Conservation (phyloP, 53 echinoderm and acorn worm genomes). For the Paracentrotus lividus region DNA sequence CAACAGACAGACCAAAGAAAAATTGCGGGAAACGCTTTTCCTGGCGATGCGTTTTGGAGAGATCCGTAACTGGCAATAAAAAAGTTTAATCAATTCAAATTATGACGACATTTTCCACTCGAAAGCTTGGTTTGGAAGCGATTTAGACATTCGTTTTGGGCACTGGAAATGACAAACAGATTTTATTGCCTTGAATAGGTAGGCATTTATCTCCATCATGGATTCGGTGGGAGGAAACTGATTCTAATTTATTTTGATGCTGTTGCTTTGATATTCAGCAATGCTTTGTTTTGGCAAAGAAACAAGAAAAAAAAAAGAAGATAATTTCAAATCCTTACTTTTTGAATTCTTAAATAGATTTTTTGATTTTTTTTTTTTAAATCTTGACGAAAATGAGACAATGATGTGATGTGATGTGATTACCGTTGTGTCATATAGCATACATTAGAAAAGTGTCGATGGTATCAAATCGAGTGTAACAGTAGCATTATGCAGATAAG, state of each 20-base stretch:
- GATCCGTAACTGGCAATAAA: neutral
- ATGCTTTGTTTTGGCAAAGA: neutral
- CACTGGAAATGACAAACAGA: constrained; percentile 27
- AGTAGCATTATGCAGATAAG: no score
- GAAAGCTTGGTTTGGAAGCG: neutral
- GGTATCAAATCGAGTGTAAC: no score
- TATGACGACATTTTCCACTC: constrained; percentile 48
- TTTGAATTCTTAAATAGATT: no score
- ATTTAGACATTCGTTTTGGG: constrained; percentile 21
- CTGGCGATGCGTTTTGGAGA: constrained; percentile 7
- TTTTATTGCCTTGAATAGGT: neutral
- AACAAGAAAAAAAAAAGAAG: neutral
- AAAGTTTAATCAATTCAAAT: constrained; percentile 36
- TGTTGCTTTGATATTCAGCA: neutral
- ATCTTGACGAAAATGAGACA: no score
- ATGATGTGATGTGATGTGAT: no score
- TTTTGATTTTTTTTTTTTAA: neutral
- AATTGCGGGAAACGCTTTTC: constrained; percentile 22
- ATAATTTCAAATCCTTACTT: no score
- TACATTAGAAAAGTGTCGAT: no score
- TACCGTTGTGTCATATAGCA: no score
- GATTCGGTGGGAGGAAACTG: neutral
- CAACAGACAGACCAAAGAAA: neutral
- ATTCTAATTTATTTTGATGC: neutral
- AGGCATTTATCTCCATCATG: neutral